Conservation (phyloP, 2,113 vertebrate species). For the Neofelis nebulosa region DNA sequence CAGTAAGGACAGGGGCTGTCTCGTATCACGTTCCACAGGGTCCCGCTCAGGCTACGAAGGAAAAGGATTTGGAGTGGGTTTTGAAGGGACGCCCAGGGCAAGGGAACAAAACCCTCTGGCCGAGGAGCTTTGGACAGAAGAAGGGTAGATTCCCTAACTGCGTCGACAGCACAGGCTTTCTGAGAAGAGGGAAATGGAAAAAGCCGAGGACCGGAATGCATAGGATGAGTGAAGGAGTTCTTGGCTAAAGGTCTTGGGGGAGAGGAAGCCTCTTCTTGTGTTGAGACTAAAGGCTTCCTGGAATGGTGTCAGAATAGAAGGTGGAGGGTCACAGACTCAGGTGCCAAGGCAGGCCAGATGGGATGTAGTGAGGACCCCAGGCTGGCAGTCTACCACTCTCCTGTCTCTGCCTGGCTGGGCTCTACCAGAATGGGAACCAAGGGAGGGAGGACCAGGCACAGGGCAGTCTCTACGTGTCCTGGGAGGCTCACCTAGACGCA, state of each 20-base stretch:
- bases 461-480: fast-evolving
- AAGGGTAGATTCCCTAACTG: fast-evolving
- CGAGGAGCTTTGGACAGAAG: neutral
- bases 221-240: neutral
- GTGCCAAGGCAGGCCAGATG: neutral
- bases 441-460: neutral
- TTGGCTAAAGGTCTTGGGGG: neutral
- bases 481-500: fast-evolving
- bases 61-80: neutral
- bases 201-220: neutral
- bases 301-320: neutral
- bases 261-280: neutral
- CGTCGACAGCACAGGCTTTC: neutral
- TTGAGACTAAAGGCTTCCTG: neutral
- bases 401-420: neutral
- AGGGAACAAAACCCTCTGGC: neutral
- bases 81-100: neutral
- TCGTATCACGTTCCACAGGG: neutral
- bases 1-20: neutral
- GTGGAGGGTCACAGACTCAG: neutral
- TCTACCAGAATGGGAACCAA: neutral
- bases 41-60: neutral
- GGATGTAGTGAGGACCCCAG: fast-evolving
- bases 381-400: neutral
- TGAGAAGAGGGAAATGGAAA: neutral